Conservation (phyloP, 2,113 vertebrate genomes). For the Thymallus thymallus region DNA sequence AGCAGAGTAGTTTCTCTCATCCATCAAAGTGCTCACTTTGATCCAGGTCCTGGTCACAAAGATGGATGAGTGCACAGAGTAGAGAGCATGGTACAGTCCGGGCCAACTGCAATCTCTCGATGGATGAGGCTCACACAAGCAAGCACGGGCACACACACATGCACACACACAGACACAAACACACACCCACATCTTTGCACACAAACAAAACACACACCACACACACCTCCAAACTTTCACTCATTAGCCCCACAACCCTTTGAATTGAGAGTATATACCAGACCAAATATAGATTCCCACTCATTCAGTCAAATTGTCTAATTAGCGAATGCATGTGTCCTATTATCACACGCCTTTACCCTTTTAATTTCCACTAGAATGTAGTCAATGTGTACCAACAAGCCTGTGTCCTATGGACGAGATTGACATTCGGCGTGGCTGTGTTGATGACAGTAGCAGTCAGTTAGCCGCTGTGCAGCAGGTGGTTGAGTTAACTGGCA, state of each 20-base stretch:
- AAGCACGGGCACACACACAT: not conserved
- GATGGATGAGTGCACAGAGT: conserved; percentile 5
- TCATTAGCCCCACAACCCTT: not conserved
- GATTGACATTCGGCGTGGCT: not conserved
- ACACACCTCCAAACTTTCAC: not conserved
- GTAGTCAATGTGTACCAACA: not conserved
- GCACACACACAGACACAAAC: not conserved
- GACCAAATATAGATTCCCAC: not conserved
- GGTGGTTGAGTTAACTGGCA: conserved; percentile 4
- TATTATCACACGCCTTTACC: not conserved
- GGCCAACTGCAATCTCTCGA: not conserved
- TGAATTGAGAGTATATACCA: not conserved
- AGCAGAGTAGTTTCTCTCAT: not conserved
- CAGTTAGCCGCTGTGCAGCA: not conserved
- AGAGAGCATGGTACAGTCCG: not conserved
- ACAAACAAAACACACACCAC: not conserved
- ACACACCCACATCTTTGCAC: not conserved
- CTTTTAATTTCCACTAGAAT: not conserved
- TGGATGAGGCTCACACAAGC: not conserved
- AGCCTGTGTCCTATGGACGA: not conserved
- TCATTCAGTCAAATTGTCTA: not conserved
- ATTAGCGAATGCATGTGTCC: not conserved
- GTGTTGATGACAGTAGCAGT: not conserved
- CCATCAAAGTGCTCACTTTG: not conserved
- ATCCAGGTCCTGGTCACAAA: not conserved